Percentiles rank a stretch among this genome's conserved stretches.
Conservation (phyloP, 2,888 invertebrate genomes). For the Geophilus truncorum region DNA sequence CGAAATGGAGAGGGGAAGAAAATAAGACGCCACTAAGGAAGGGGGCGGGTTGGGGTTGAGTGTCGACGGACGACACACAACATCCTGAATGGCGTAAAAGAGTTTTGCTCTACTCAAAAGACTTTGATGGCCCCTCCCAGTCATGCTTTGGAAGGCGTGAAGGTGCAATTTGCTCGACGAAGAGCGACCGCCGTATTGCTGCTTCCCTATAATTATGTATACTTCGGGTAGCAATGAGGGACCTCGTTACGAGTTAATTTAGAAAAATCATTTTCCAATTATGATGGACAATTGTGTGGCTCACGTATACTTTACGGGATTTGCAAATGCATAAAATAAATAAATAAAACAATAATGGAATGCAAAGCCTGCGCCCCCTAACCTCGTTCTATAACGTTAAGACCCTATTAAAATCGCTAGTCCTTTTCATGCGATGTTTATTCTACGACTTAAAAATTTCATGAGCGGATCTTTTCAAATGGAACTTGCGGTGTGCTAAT, state of each 20-base stretch:
- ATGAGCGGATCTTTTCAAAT: neutral
- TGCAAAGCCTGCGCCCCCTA: neutral
- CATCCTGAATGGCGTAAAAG: neutral
- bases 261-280: neutral
- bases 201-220: neutral
- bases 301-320: no score
- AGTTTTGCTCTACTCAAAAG: constrained; percentile 12
- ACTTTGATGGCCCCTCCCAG: neutral
- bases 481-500: neutral
- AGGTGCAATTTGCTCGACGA: neutral
- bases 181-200: neutral
- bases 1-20: neutral
- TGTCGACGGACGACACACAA: constrained; percentile 14
- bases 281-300: neutral
- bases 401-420: neutral
- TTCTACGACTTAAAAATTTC: neutral
- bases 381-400: neutral
- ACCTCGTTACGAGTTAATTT: neutral
- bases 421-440: neutral
- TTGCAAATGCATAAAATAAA: neutral
- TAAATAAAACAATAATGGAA: neutral
- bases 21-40: constrained; percentile 16
- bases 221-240: neutral
- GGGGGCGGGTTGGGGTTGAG: constrained; percentile 13
- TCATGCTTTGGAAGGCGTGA: constrained; percentile 4